A percentile compares a stretch with the other conserved stretches of the same genome.
phyloP scores from a whole-genome alignment of 2,113 vertebrate species.

The Lontra canadensis region DNA sequence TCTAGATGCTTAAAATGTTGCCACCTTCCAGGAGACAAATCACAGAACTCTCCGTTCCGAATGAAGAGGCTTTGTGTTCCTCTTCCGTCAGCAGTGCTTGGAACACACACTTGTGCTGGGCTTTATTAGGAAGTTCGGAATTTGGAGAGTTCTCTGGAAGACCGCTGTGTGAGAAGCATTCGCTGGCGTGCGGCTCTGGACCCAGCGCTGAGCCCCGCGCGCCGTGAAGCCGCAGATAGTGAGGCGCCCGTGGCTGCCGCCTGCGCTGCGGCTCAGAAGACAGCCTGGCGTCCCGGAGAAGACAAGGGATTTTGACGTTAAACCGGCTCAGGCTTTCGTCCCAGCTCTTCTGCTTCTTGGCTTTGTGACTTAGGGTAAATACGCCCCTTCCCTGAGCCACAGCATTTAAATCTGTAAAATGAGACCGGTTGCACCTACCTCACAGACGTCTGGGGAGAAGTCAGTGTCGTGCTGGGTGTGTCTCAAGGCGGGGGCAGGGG shows the following conservation, averaged over 20 bases:
- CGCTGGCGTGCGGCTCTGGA: accelerated
- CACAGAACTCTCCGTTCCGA: neutral
- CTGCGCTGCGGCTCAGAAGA: neutral
- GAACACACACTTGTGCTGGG: neutral
- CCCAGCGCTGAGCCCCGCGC: neutral
- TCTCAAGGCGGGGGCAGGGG: neutral
- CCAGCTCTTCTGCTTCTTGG: neutral
- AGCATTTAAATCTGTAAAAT: neutral
- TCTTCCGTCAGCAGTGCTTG: neutral
- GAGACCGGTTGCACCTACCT: neutral
- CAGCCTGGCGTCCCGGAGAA: neutral
- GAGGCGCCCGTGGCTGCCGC: neutral
- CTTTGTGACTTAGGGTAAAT: neutral
- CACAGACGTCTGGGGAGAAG: neutral
- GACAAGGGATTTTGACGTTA: neutral
- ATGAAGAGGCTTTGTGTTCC: neutral
- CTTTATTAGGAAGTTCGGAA: neutral
- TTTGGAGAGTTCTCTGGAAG: neutral
- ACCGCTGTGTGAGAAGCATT: neutral
- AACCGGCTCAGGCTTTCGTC: neutral
- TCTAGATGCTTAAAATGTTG: neutral
- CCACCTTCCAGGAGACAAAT: neutral
- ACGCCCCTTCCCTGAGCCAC: neutral
- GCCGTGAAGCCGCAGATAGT: neutral
- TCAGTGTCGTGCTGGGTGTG: neutral